A percentile compares a stretch with the other conserved stretches of the same genome.
phyloP scores from a whole-genome alignment of 2,888 invertebrate species.

The Parascotia fuliginaria region DNA sequence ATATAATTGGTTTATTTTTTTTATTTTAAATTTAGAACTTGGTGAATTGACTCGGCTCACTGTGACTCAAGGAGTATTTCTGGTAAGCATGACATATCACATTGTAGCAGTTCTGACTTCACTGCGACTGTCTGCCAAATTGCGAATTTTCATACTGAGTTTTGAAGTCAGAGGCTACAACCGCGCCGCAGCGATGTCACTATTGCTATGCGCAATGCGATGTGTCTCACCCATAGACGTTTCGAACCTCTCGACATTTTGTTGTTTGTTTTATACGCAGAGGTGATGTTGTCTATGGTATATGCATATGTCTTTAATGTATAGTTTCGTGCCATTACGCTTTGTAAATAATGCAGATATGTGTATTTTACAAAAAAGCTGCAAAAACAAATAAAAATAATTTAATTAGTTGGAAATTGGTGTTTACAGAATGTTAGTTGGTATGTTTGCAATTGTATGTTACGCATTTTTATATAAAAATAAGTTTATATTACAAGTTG shows the following conservation, averaged over 20 bases:
- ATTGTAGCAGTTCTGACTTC: conserved; percentile 34
- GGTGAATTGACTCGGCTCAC: background rate
- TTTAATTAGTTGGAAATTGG: background rate
- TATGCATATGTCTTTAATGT: background rate
- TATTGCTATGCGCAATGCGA: conserved; percentile 40
- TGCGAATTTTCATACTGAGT: conserved; percentile 26
- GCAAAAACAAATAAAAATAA: background rate
- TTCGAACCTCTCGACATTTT: conserved; percentile 9
- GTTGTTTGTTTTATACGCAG: conserved; percentile 9
- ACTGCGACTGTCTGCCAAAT: conserved; percentile 28
- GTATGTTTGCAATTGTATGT: background rate
- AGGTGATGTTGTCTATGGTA: background rate
- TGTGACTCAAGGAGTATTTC: background rate
- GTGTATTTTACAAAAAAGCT: background rate
- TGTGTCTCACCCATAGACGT: conserved; percentile 27
- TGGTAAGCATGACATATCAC: conserved; percentile 37
- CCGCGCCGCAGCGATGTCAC: conserved; percentile 35
- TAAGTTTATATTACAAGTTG: too few species aligned
- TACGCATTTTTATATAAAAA: too few species aligned
- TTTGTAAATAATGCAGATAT: conserved; percentile 6
- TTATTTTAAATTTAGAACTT: background rate
- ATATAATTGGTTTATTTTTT: background rate
- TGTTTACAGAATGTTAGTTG: background rate
- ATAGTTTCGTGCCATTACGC: conserved; percentile 7
- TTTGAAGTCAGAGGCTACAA: too few species aligned